These are phyloP conservation scores for Catamblyrhynchus diadema DNA, from an alignment of 2,797 vertebrate genomes.

Conservation along the genomic window DNA sequence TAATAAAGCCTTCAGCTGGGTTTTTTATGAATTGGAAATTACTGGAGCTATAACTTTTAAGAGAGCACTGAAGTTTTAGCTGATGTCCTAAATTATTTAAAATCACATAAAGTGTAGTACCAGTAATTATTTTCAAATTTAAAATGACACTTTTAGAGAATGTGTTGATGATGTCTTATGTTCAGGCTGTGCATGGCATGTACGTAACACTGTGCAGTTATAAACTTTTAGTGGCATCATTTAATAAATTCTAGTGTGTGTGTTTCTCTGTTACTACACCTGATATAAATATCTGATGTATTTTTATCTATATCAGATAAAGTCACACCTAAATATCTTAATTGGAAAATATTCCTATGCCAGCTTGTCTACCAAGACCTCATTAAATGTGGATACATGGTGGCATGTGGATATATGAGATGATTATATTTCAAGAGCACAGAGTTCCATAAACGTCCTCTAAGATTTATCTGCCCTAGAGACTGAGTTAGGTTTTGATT, in stretches of 20 bases:
- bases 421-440: constrained; percentile 15
- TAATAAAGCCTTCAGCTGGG: not conserved
- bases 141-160: not conserved
- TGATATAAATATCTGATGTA: not conserved
- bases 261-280: not conserved
- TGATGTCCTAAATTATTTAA: not conserved
- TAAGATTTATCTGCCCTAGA: not conserved
- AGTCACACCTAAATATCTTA: not conserved
- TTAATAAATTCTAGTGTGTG: not conserved
- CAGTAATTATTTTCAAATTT: constrained; percentile 13
- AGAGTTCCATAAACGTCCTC: not conserved
- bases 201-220: not conserved
- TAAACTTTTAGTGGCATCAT: not conserved
- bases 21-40: not conserved
- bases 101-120: not conserved
- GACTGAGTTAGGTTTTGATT: not conserved
- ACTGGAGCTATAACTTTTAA: constrained; percentile 14
- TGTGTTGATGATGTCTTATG: not conserved
- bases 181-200: not conserved
- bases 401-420: not conserved
- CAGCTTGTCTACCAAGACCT: not conserved
- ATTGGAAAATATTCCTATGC: not conserved
- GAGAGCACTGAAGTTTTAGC: constrained; percentile 3
- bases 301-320: not conserved
- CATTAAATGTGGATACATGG: not conserved